Conservation (phyloP, 2,113 vertebrate species). For the Charina bottae region DNA sequence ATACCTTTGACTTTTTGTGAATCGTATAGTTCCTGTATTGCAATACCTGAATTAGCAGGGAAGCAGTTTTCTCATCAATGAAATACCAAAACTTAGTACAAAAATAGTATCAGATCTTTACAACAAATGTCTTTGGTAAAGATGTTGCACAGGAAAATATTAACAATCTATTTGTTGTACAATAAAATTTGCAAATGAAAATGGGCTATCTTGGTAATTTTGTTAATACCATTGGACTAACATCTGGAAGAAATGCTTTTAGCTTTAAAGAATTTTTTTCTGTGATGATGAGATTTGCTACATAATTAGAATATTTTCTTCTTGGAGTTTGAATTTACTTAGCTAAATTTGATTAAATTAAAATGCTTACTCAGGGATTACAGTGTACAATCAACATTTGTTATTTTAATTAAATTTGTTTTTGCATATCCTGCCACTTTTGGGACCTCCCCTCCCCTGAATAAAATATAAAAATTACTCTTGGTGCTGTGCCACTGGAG, state of each 20-base stretch:
- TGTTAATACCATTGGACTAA: neutral
- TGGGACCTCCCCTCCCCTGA: neutral
- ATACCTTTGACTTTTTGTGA: neutral
- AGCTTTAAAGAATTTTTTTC: neutral
- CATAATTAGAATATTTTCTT: neutral
- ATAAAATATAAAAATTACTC: neutral
- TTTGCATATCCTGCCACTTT: neutral
- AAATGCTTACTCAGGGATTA: neutral
- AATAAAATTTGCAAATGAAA: slow-evolving; percentile 1
- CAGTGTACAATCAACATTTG: neutral
- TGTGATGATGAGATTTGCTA: neutral
- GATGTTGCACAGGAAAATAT: neutral
- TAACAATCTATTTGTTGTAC: neutral
- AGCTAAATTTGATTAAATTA: neutral
- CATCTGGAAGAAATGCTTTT: neutral
- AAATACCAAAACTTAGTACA: neutral
- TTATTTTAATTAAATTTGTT: neutral
- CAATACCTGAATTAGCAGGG: neutral
- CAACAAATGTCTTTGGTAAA: neutral
- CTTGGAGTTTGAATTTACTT: neutral
- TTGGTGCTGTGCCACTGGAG: neutral
- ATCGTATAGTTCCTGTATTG: neutral
- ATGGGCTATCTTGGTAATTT: neutral
- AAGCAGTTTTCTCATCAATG: neutral
- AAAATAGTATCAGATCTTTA: neutral